Evolutionary conservation across 2,888 invertebrate genomes (phyloP).

Genomic region (Xylota segnis): DNA sequence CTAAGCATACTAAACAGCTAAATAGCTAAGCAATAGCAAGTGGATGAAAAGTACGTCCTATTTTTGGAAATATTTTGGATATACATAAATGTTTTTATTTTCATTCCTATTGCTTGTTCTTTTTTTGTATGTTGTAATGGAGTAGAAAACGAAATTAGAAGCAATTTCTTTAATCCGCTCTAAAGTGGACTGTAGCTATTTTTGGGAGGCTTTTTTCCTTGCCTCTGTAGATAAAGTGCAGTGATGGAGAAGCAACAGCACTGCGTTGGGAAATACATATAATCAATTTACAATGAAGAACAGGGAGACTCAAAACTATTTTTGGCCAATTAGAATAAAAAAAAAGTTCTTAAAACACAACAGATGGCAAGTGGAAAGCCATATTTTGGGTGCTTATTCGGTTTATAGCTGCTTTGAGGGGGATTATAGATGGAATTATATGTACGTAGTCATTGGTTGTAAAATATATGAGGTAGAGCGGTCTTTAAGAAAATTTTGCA

Average conservation of each 20-base stretch:
- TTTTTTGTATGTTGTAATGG: slow-evolving; percentile 58
- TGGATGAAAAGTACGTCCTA: slow-evolving; percentile 68
- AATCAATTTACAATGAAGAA: slow-evolving; percentile 45
- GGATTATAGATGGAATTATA: slow-evolving; percentile 25
- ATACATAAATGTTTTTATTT: slow-evolving; percentile 70
- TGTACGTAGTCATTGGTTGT: background rate
- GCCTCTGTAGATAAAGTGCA: slow-evolving; percentile 62
- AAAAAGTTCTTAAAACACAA: slow-evolving; percentile 46
- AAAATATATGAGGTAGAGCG: background rate
- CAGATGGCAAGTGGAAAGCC: slow-evolving; percentile 66
- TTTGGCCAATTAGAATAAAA: slow-evolving; percentile 53
- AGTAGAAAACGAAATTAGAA: slow-evolving; percentile 62
- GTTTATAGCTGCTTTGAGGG: slow-evolving; percentile 24
- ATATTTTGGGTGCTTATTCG: slow-evolving; percentile 50
- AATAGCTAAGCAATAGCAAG: slow-evolving; percentile 66
- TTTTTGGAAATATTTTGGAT: slow-evolving; percentile 70
- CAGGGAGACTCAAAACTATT: slow-evolving; percentile 59
- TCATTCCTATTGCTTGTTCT: slow-evolving; percentile 48
- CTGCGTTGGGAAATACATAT: slow-evolving; percentile 51
- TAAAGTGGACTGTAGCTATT: slow-evolving; percentile 59
- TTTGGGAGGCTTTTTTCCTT: slow-evolving; percentile 64
- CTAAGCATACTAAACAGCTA: slow-evolving; percentile 42
- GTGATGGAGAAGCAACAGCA: slow-evolving; percentile 41
- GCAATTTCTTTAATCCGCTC: slow-evolving; percentile 43
- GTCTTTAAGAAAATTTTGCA: background rate